phyloP scores from a whole-genome alignment of 2,888 invertebrate genomes.

The Cenopis cana region DNA sequence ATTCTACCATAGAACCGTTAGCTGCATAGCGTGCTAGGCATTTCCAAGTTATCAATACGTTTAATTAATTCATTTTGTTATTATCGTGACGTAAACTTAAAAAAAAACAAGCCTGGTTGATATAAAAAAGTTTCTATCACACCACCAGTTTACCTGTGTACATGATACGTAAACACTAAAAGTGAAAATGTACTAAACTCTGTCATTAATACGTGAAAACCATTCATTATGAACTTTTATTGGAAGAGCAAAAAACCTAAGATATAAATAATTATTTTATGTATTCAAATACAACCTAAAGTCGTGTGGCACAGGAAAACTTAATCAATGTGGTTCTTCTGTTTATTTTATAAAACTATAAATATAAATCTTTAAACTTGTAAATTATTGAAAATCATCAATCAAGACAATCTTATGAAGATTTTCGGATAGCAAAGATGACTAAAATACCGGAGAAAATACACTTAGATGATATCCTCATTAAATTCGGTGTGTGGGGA shows the following conservation, averaged over 20 bases:
- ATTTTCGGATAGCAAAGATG: slow-evolving; percentile 7
- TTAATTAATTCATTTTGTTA: background rate
- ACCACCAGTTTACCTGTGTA: background rate
- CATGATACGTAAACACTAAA: background rate
- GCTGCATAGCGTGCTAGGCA: too few species aligned
- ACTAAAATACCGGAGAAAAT: slow-evolving; percentile 11
- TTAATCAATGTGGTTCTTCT: too few species aligned
- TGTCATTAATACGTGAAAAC: background rate
- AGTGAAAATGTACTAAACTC: too few species aligned
- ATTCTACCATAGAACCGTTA: background rate
- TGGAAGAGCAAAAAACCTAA: background rate
- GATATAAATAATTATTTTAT: too few species aligned
- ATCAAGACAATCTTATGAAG: background rate
- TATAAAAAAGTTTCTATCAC: background rate
- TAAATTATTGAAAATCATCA: too few species aligned
- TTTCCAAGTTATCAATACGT: background rate
- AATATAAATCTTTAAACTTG: too few species aligned
- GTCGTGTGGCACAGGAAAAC: background rate
- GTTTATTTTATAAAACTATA: too few species aligned
- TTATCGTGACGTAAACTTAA: background rate
- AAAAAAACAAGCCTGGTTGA: background rate
- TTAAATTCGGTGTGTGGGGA: slow-evolving; percentile 32
- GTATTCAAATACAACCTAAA: too few species aligned
- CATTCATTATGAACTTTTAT: background rate
- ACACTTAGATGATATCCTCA: slow-evolving; percentile 38